Evolutionary conservation across 2,888 invertebrate species (phyloP), one percentile per base, ranked within the genome.

Genomic region (Campoplex nolae): DNA sequence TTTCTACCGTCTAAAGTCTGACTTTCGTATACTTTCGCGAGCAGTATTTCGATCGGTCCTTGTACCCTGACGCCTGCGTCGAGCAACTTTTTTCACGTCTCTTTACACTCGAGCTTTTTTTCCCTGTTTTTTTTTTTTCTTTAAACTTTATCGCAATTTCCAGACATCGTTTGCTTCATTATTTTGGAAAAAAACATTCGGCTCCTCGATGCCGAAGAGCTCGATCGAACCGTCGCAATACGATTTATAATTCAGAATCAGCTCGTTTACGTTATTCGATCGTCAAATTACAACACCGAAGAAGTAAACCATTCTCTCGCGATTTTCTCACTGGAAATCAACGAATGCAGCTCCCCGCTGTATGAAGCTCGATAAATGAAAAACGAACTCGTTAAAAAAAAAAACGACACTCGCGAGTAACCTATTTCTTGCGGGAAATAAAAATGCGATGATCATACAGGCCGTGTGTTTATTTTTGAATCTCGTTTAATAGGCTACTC

Each of bases 1-100:
- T 70, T 45, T 16, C 28, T 42, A 11, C 35, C 38, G 62, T 32
- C 54, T 65, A 77, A 83, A 78, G 77, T 67, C 78, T 74, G 62
- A 74, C 78, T 78, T 71, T 74, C 73, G 67, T 80, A 56, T 76
- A 51, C 38, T 73, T 77, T 73, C 76, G 23, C 62, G 35, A 28
- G 28, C 65, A 58, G 28, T 58, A 23, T 58, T 23, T 28, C 32
- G 28, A 77, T 18, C 35, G n/a, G 71, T 76, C 38, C 68, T 70
- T 42, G 42, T 45, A 70, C 42, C 70, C 51, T 16, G 28, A 16
- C 71, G 28, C 32, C 71, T 62, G 32, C 38, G 38, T 32, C 32
- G 62, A 62, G 16, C 62, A 62, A 32, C 62, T 62, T 62, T 62
- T 58, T 58, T 13, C 28, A 4, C 13, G 16, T 32, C 16, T 16